Percentiles rank a stretch among this genome's conserved stretches.
Evolutionary conservation across 2,113 vertebrate species (phyloP).

Genomic region (Fregata magnificens): DNA sequence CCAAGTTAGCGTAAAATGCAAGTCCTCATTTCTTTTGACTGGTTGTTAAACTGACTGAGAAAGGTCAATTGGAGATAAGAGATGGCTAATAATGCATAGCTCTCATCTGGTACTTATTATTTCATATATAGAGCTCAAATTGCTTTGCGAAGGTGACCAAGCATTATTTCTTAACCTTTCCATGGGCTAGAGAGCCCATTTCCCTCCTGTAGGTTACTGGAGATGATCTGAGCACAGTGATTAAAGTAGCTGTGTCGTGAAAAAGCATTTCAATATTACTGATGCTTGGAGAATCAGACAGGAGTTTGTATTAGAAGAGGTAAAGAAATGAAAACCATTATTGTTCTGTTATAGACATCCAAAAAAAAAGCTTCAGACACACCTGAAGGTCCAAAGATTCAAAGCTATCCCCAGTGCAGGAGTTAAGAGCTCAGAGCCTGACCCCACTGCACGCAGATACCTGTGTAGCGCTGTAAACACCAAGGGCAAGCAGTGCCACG

Average conservation of each 20-base stretch:
- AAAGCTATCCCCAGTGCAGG: background rate
- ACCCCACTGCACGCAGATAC: no score
- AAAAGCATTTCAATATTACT: background rate
- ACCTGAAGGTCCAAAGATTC: background rate
- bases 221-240: background rate
- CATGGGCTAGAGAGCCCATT: background rate
- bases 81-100: background rate
- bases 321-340: background rate
- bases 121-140: background rate
- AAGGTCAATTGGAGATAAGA: constrained; percentile 31
- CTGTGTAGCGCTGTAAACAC: rapidly evolving
- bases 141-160: constrained; percentile 18
- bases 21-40: background rate
- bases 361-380: background rate
- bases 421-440: background rate
- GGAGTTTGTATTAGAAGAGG: background rate
- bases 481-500: rapidly evolving
- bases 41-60: background rate
- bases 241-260: background rate
- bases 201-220: background rate
- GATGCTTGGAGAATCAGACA: background rate
- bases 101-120: background rate
- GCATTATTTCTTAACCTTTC: constrained; percentile 3
- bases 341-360: background rate
- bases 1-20: background rate